Evolutionary conservation across 23 tunicate genomes (phyloP).

Genomic region (Trididemnum nubilum): DNA sequence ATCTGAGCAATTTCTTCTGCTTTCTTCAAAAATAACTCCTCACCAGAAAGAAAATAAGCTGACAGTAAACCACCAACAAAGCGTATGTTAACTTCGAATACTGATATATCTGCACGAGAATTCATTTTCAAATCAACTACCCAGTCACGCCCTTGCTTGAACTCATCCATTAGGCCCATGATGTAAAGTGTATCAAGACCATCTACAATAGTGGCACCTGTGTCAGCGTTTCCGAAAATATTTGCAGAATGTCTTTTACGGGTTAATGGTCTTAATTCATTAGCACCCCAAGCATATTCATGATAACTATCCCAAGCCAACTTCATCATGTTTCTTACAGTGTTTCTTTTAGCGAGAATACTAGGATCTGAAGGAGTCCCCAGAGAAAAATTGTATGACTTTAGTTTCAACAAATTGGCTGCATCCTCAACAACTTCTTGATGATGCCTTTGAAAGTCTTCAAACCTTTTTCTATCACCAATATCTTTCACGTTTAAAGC

Average conservation of each 20-base stretch:
- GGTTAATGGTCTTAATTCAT: constrained; percentile 83
- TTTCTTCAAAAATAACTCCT: constrained; percentile 56
- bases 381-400: constrained; percentile 63
- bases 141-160: constrained; percentile 80
- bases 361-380: constrained; percentile 86
- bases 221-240: constrained; percentile 94
- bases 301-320: constrained; percentile 90
- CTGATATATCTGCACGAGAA: constrained; percentile 83
- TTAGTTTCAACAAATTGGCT: constrained; percentile 43
- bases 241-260: constrained; percentile 74
- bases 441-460: constrained; percentile 39
- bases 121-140: constrained; percentile 65
- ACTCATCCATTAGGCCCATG: constrained; percentile 94
- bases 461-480: constrained; percentile 36
- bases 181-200: constrained; percentile 94
- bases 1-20: constrained; percentile 78
- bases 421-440: constrained; percentile 57
- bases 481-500: constrained; percentile 49
- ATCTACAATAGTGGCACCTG: constrained; percentile 98
- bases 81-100: constrained; percentile 95
- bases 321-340: constrained; percentile 90
- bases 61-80: constrained; percentile 95
- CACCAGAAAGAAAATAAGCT: constrained; percentile 81
- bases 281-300: constrained; percentile 92
- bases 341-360: constrained; percentile 64